A percentile compares a stretch with the other conserved stretches of the same genome.
Conservation (phyloP, 2,888 invertebrate species). For the Acronicta psi region DNA sequence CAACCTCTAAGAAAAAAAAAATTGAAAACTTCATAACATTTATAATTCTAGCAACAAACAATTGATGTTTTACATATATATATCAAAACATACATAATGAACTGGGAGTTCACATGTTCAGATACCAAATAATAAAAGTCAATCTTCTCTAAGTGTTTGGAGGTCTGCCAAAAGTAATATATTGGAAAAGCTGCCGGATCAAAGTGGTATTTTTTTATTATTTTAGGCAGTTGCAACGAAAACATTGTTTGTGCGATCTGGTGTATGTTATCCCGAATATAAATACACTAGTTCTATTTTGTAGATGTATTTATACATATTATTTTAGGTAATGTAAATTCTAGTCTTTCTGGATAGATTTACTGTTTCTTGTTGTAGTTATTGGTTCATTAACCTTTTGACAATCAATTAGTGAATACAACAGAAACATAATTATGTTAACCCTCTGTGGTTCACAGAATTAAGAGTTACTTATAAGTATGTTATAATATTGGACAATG, state of each 20-base stretch:
- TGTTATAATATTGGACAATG: not conserved
- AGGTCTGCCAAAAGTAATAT: conserved; percentile 50
- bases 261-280: conserved; percentile 36
- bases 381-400: not conserved
- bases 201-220: conserved; percentile 55
- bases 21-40: too few relatives aligned
- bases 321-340: conserved; percentile 7
- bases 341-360: not conserved
- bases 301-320: conserved; percentile 7
- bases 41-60: too few relatives aligned
- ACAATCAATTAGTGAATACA: too few relatives aligned
- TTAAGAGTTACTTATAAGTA: too few relatives aligned
- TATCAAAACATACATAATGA: conserved; percentile 39
- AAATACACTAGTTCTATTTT: conserved; percentile 41
- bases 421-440: too few relatives aligned
- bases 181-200: conserved; percentile 49
- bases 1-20: too few relatives aligned
- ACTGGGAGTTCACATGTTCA: conserved; percentile 28
- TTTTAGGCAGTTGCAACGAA: conserved; percentile 51
- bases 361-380: conserved; percentile 16
- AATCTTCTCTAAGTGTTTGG: conserved; percentile 48
- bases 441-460: too few relatives aligned
- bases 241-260: conserved; percentile 52
- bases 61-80: not conserved
- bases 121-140: conserved; percentile 52